phyloP scores from a whole-genome alignment of 2,113 vertebrate species.

The Caracal caracal region DNA sequence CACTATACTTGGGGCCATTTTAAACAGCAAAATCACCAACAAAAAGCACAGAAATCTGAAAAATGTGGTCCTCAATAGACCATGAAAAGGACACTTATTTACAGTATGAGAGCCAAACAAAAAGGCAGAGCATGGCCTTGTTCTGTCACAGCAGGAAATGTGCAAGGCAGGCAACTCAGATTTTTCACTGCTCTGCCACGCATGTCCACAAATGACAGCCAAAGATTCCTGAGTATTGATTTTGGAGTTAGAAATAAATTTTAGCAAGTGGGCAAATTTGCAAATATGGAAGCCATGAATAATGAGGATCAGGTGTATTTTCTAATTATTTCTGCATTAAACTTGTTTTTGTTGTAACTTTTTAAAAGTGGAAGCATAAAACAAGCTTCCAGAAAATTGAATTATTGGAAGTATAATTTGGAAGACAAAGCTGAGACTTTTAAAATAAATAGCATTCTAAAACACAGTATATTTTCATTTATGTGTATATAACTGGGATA shows the following conservation, averaged over 20 bases:
- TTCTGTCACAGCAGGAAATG: neutral
- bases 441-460: constrained; percentile 32
- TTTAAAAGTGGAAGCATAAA: constrained; percentile 29
- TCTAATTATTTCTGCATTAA: neutral
- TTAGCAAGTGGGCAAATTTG: neutral
- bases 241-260: constrained; percentile 8
- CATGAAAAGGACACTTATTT: neutral
- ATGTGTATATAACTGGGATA: neutral
- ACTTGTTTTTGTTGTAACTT: neutral
- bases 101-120: neutral
- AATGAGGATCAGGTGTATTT: neutral
- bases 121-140: neutral
- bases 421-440: constrained; percentile 18
- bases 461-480: neutral
- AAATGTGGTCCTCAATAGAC: neutral
- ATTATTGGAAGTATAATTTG: neutral
- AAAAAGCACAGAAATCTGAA: constrained; percentile 10
- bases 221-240: neutral
- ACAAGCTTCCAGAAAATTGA: constrained; percentile 35
- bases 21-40: neutral
- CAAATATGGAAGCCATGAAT: neutral
- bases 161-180: neutral
- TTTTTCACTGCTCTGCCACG: neutral
- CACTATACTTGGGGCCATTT: neutral
- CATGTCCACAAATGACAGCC: neutral